Evolutionary conservation across 2,113 vertebrate species (phyloP).

Genomic region (Pollachius pollachius): DNA sequence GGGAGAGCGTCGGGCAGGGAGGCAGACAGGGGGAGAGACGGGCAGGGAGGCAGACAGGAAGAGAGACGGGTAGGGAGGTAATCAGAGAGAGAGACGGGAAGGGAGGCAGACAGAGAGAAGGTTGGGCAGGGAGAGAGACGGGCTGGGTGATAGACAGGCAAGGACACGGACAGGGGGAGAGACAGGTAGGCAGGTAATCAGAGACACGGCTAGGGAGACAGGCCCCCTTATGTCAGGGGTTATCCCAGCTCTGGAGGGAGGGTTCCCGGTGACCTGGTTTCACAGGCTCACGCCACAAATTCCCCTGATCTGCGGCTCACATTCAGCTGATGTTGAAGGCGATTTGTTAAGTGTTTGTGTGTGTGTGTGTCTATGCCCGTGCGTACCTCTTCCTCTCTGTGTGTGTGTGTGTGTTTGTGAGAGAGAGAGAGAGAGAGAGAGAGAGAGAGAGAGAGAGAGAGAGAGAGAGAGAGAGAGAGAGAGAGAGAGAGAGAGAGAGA

Average conservation of each 20-base stretch:
- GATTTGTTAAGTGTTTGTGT: slow-evolving; percentile 9
- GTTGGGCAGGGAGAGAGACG: too few relatives aligned
- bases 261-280: slow-evolving; percentile 54
- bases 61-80: neutral
- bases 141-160: neutral
- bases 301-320: slow-evolving; percentile 30
- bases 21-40: neutral
- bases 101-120: neutral
- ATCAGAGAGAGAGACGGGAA: neutral
- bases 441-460: neutral
- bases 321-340: slow-evolving; percentile 46
- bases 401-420: too few relatives aligned
- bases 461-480: neutral
- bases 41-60: neutral
- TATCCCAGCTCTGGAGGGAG: slow-evolving; percentile 60
- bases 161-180: neutral
- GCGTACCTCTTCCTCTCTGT: too few relatives aligned
- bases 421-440: too few relatives aligned
- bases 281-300: slow-evolving; percentile 30
- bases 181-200: neutral
- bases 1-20: neutral
- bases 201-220: slow-evolving; percentile 43
- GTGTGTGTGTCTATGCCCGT: too few relatives aligned
- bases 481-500: too few relatives aligned
- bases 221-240: slow-evolving; percentile 44